phyloP scores from a whole-genome alignment of 2,797 vertebrate species.

The Euphonia xanthogaster region DNA sequence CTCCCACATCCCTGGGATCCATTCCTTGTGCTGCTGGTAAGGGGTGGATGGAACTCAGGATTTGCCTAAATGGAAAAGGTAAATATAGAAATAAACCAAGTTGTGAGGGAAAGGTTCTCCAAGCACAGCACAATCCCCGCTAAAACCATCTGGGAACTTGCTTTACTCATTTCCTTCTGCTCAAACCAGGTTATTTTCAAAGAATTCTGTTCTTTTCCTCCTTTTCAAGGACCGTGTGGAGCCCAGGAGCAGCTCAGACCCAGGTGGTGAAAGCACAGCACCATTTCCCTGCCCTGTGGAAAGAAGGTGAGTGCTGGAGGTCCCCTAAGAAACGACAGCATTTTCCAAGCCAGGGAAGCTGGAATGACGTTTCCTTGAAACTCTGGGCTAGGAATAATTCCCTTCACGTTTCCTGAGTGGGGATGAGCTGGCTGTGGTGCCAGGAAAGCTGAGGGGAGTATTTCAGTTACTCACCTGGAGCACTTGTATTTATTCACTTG shows the following conservation, averaged over 20 bases:
- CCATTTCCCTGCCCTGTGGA: fast-evolving
- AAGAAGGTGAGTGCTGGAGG: background rate
- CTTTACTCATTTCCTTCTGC: background rate
- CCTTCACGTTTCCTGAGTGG: background rate
- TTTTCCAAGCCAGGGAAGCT: background rate
- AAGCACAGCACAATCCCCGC: background rate
- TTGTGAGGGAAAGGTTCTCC: background rate
- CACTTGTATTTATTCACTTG: background rate
- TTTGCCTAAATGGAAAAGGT: background rate
- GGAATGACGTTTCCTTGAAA: background rate
- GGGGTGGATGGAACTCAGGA: background rate
- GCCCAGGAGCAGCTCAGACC: background rate
- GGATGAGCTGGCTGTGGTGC: background rate
- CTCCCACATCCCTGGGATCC: background rate
- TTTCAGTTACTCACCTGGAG: background rate
- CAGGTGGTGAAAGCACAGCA: background rate
- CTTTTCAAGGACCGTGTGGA: background rate
- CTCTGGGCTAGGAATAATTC: background rate
- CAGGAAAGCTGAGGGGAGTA: background rate
- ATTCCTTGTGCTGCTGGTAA: background rate
- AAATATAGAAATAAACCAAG: background rate
- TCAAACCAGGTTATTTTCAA: background rate
- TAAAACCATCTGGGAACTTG: background rate
- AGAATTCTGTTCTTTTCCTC: background rate
- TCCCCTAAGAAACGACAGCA: background rate